Base-by-base conservation (phyloP, 2,888 invertebrate species). In the Drosophila imparisetae region DNA sequence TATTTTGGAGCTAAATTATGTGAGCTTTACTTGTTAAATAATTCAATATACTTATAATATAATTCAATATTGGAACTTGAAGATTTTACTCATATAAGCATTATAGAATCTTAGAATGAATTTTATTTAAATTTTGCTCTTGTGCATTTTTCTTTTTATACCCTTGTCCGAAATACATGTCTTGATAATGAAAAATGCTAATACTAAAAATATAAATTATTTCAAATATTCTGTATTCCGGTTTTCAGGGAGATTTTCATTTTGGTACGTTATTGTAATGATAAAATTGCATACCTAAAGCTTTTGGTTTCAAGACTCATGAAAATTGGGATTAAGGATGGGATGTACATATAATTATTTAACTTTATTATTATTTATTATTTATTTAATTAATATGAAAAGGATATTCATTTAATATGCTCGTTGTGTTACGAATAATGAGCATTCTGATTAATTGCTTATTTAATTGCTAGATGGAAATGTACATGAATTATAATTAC, bases 401-500 rank as follows among this genome's bases (percentile, higher is more conserved):
- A 15, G 2, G 7, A 45, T 45, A 45, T 4, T 45, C 2, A 24
- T 45, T 6, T 45, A 1, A 4, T 29, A 29, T 50, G 27, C n/a
- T 50, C 11, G 6, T 6, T 29, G 6, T 11, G 29, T n/a, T 18
- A n/a, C 11, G 29, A 50, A 29, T 27, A 55, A 38, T 40, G 13
- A 2, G 7, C 40, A 8, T 42, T 42, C n/a, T 61, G 48, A 63
- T 42, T 45, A 21, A 32, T 42, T 63, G 34, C 15, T 7, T 21
- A 52, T 32, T 52, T 34, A 64, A 52, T 40, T 32, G 40, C 30
- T 45, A 27, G 4, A 10, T 24, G 52, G 24, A 30, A 21, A 27
- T 27, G 34, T 34, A 21, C 8, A 21, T 42, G 18, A 42, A 64
- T 42, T 66, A 8, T 42, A 52, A 42, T 52, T 62, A 42, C 24